Evolutionary conservation across 2,888 invertebrate species (phyloP), one percentile per base, ranked within the genome.

Genomic region (Griposia aprilina): DNA sequence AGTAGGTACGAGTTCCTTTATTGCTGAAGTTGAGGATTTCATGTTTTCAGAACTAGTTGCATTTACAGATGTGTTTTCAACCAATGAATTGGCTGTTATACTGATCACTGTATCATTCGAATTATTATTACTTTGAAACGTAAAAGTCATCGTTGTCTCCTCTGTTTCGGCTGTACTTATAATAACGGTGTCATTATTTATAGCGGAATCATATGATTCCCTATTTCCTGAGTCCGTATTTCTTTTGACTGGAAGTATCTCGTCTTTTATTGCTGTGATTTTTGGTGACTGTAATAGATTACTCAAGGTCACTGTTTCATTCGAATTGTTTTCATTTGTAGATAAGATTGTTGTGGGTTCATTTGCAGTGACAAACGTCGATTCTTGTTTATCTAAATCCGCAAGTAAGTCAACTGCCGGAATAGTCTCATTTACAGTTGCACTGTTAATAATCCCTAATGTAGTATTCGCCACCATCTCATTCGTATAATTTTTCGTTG

Each of bases 41-140:
- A 36, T 11, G 20, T 48, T 60, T 68, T 3, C 41, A 36, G 11
- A 23, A 57, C 13, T 57, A 59, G 26, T 62, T 50, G 6, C n/a
- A 76, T 62, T 71, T 26, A n/a, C 8, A 59, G 13, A n/a, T 45
- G 50, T 65, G 13, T 65, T 79, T 70, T 52, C 30, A 50, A 66
- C 5, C 50, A 52, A n/a, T 7, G n/a, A 17, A 23, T 45, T 59
- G 17, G 26, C 36, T 41, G n/a, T 63, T 15, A 13, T 62, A 30
- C 23, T 68, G 20, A 62, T 41, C 17, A 30, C 26, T n/a, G 3
- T 55, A 50, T 57, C 11, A 30, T 78, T 65, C 11, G 36, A 20
- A 65, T 59, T n/a, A 30, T 45, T n/a, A 41, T 59, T 59, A 50
- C 59, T 57, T 26, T 52, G 11, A 50, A 63, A 15, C 11, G 17